These are phyloP conservation scores for Uria lomvia DNA, from an alignment of 2,113 vertebrate species.

Conservation along the genomic window DNA sequence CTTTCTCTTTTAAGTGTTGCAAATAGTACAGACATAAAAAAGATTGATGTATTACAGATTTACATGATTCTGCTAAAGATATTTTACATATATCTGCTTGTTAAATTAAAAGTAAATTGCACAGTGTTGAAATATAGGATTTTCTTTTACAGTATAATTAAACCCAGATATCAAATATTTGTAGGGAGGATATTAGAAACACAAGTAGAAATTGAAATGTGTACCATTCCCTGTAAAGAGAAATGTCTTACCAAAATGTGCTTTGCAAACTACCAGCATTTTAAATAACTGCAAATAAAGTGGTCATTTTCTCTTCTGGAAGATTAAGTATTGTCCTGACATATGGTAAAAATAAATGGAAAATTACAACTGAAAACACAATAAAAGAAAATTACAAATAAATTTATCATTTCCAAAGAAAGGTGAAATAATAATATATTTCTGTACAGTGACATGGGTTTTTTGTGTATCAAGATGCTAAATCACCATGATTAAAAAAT, in stretches of 20 bases:
- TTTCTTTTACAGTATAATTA: constrained; percentile 35
- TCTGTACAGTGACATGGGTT: neutral
- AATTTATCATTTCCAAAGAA: neutral
- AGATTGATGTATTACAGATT: neutral
- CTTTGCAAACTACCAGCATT: neutral
- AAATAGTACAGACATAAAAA: neutral
- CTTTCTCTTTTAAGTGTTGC: neutral
- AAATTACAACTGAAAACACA: neutral
- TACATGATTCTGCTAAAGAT: neutral
- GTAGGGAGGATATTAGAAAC: constrained; percentile 13
- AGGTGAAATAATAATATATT: neutral
- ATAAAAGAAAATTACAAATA: neutral
- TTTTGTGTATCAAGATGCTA: neutral
- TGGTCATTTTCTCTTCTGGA: neutral
- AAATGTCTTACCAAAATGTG: neutral
- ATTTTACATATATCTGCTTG: neutral
- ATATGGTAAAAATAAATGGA: neutral
- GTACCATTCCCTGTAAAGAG: neutral
- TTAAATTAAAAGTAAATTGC: constrained; percentile 49
- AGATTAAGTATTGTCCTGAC: neutral
- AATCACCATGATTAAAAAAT: neutral
- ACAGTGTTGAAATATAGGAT: constrained; percentile 23
- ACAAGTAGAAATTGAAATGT: constrained; percentile 8
- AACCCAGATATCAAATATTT: constrained; percentile 42
- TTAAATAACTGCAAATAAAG: neutral